A percentile compares a stretch with the other conserved stretches of the same genome.
These are phyloP conservation scores for Bacillus rossius DNA, from an alignment of 1,140 invertebrate species.

Conservation along the genomic window DNA sequence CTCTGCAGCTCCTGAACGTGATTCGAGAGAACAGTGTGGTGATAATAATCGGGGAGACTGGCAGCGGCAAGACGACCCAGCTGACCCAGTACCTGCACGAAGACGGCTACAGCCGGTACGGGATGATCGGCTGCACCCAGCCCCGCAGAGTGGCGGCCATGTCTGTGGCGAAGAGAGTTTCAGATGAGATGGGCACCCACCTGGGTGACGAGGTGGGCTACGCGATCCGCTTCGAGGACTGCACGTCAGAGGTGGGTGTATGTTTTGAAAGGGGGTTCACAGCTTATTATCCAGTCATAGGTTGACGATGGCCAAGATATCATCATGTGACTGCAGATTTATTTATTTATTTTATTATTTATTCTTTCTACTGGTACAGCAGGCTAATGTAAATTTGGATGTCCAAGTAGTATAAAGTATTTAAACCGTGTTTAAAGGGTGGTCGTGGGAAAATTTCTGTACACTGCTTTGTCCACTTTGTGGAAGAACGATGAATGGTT, in stretches of 20 bases:
- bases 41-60: conserved; percentile 97
- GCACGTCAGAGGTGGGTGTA: conserved; percentile 76
- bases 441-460: too few relatives aligned
- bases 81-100: conserved; percentile 98
- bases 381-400: too few relatives aligned
- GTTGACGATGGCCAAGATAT: too few relatives aligned
- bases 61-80: conserved; percentile 98
- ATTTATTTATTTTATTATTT: too few relatives aligned
- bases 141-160: conserved; percentile 96
- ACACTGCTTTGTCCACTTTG: too few relatives aligned
- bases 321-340: too few relatives aligned
- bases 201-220: conserved; percentile 94
- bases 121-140: conserved; percentile 92
- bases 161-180: conserved; percentile 98
- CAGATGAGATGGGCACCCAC: conserved; percentile 93
- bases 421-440: too few relatives aligned
- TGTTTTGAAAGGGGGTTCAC: too few relatives aligned
- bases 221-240: conserved; percentile 99
- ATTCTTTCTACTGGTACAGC: too few relatives aligned
- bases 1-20: conserved; percentile 66
- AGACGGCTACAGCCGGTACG: conserved; percentile 90
- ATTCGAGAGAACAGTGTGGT: conserved; percentile 95
- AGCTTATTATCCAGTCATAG: too few relatives aligned
- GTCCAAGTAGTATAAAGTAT: too few relatives aligned
- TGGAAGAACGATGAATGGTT: too few relatives aligned